phyloP scores from a whole-genome alignment of 2,888 invertebrate species.

The Trisateles emortualis region DNA sequence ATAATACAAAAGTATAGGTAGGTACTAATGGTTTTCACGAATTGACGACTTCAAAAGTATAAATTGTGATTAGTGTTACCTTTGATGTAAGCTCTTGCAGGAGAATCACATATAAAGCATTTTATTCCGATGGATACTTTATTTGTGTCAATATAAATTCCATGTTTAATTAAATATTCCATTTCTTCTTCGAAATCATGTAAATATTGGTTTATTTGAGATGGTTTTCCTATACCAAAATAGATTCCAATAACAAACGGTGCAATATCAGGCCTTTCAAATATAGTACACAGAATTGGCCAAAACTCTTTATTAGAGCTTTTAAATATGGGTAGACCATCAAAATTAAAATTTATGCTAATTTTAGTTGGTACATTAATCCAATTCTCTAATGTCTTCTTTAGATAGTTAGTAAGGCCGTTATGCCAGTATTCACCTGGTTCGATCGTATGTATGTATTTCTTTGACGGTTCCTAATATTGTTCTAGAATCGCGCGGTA shows the following conservation, averaged over 20 bases:
- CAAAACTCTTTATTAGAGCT: slow-evolving; percentile 37
- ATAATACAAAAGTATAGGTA: too few relatives aligned
- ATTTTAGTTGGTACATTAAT: slow-evolving; percentile 3
- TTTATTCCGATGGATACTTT: slow-evolving; percentile 16
- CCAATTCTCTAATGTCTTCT: not conserved
- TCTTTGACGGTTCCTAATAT: too few relatives aligned
- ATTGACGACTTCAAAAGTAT: too few relatives aligned
- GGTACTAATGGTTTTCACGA: too few relatives aligned
- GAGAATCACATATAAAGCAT: slow-evolving; percentile 24
- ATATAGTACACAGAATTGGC: slow-evolving; percentile 33
- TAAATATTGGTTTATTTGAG: slow-evolving; percentile 17
- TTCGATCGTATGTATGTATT: too few relatives aligned
- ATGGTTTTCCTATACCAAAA: slow-evolving; percentile 31
- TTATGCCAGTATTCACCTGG: not conserved
- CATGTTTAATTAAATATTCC: slow-evolving; percentile 5
- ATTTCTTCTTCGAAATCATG: slow-evolving; percentile 24
- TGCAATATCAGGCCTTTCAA: slow-evolving; percentile 9
- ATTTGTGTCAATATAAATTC: slow-evolving; percentile 2
- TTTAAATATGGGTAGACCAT: slow-evolving; percentile 11
- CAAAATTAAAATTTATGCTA: not conserved
- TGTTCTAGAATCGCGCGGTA: too few relatives aligned
- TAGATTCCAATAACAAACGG: slow-evolving; percentile 36
- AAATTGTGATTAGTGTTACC: too few relatives aligned
- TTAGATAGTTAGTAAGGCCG: not conserved
- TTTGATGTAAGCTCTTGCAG: slow-evolving; percentile 21